Conservation (phyloP, 2,797 vertebrate genomes). For the Tapirus indicus region DNA sequence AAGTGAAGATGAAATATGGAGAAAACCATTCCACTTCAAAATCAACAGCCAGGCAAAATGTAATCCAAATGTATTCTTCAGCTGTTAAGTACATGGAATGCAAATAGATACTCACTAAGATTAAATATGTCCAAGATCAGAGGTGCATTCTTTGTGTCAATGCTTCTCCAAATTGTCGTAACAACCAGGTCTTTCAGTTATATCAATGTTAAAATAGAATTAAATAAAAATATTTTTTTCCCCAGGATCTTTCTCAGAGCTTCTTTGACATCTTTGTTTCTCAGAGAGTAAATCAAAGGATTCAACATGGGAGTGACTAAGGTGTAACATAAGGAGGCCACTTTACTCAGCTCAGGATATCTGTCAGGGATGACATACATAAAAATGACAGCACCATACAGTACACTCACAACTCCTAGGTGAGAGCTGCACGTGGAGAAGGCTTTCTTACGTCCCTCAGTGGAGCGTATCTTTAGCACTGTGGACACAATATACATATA, state of each 20-base stretch:
- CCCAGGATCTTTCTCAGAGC: too few relatives aligned
- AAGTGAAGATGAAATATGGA: neutral
- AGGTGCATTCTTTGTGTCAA: neutral
- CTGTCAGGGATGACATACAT: too few relatives aligned
- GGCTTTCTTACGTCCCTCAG: too few relatives aligned
- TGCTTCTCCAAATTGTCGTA: neutral
- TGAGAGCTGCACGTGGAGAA: too few relatives aligned
- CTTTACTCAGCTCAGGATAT: too few relatives aligned
- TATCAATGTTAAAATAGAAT: neutral
- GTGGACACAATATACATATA: too few relatives aligned
- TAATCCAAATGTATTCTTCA: neutral
- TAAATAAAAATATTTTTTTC: neutral
- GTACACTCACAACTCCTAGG: too few relatives aligned
- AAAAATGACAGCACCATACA: too few relatives aligned
- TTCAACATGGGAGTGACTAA: conserved; percentile 75
- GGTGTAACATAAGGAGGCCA: too few relatives aligned
- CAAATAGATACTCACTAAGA: neutral
- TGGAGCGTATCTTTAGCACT: too few relatives aligned
- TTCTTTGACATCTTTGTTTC: conserved; percentile 65
- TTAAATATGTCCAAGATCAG: neutral
- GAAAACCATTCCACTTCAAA: neutral
- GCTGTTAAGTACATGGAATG: neutral
- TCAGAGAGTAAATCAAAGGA: conserved; percentile 72
- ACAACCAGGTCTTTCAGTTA: neutral
- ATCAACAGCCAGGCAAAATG: neutral